Evolutionary conservation across 2,797 vertebrate genomes (phyloP), one percentile per base, ranked within the genome.

Genomic region (Phoeniculus purpureus): DNA sequence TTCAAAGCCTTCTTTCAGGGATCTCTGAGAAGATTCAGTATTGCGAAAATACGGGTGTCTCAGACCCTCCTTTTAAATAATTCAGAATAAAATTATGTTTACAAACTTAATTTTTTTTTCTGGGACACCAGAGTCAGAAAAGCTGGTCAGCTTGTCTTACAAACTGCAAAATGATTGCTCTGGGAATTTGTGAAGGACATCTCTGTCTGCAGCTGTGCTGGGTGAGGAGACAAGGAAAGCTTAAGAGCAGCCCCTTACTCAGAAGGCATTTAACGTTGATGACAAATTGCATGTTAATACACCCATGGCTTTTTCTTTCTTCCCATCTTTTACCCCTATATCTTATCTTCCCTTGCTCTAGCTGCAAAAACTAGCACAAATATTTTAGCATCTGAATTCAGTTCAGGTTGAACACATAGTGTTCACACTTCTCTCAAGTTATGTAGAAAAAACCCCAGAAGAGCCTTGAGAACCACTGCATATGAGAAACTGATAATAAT

Each of bases 401-500:
- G 26, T 29, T 12, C 6, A 9, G 27, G 76, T 64, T 48, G 52
- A 85, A 90, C 2, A 50, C 25, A 37, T 0, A 6, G 71, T 27
- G 94, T 87, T 94, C 90, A 74, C 37, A 8, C 37, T 37, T 37
- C 37, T 79, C 64, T 64, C 27, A 62, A 92, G 74, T 43, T 78
- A 61, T 29, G 85, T 18, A 61, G 25, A 8, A 10, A 23, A 59
- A 62, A 77, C 43, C 43, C 43, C 43, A 43, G 43, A 19, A 58
- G 32, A 50, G 89, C 21, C 86, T 78, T 81, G 93, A 71, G 68
- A 92, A 94, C 55, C 31, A 74, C 79, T 90, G 81, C 84, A 81
- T 92, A 91, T 78, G 90, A 96, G 96, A 96, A 95, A 50, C 37
- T 87, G 93, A 85, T 60, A 75, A 89, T 92, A 84, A 94, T 94